Conservation (phyloP, 2,888 invertebrate genomes). For the Portevinia maculata region DNA sequence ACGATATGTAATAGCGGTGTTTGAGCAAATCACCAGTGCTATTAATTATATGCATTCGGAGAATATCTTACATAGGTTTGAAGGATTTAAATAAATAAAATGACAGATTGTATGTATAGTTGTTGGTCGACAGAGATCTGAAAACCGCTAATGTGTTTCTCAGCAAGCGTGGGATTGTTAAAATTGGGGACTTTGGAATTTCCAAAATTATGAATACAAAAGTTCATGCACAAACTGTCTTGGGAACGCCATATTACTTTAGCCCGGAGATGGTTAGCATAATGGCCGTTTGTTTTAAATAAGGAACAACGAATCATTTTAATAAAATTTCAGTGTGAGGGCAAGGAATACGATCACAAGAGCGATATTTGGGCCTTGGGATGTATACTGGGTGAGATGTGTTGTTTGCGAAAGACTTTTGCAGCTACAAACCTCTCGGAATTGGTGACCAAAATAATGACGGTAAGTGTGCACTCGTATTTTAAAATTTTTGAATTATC, state of each 20-base stretch:
- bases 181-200: slow-evolving; percentile 90
- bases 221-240: slow-evolving; percentile 87
- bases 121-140: slow-evolving; percentile 84
- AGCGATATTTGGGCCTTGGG: slow-evolving; percentile 91
- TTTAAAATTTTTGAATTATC: neutral
- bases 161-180: slow-evolving; percentile 86
- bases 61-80: slow-evolving; percentile 85
- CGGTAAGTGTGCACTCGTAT: slow-evolving; percentile 80
- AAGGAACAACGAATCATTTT: neutral
- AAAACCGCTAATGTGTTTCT: slow-evolving; percentile 90
- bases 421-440: slow-evolving; percentile 89
- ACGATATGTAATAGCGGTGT: slow-evolving; percentile 85
- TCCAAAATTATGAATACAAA: slow-evolving; percentile 88
- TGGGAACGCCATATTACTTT: slow-evolving; percentile 90
- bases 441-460: slow-evolving; percentile 89
- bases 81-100: neutral
- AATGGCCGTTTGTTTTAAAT: neutral
- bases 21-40: slow-evolving; percentile 88
- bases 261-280: slow-evolving; percentile 87
- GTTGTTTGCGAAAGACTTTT: slow-evolving; percentile 88
- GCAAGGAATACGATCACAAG: slow-evolving; percentile 89
- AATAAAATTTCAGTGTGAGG: slow-evolving; percentile 85
- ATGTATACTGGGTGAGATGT: slow-evolving; percentile 90
- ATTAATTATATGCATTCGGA: slow-evolving; percentile 88
- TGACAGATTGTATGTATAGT: neutral